These are phyloP conservation scores for Cryptus armator DNA, from an alignment of 2,888 invertebrate species.

Conservation along the genomic window DNA sequence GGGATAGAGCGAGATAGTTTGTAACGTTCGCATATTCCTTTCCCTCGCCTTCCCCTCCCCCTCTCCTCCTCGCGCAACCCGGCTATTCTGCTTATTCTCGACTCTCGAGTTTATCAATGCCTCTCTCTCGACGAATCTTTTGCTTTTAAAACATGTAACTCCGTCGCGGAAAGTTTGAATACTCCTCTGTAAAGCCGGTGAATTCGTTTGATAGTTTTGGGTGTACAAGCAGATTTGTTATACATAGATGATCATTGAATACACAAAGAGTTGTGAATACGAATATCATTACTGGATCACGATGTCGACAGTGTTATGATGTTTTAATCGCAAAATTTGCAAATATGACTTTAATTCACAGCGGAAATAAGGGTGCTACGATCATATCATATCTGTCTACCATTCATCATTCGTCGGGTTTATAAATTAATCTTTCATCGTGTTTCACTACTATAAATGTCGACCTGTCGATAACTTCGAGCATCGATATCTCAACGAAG, in stretches of 20 bases:
- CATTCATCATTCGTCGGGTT: neutral
- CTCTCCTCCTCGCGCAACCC: no score
- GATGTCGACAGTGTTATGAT: no score
- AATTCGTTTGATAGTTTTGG: no score
- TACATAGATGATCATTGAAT: no score
- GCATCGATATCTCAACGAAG: slow-evolving; percentile 6
- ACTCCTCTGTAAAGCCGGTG: neutral
- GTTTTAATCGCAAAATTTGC: no score
- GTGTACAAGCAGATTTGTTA: no score
- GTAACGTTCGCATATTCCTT: slow-evolving; percentile 37
- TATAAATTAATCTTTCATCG: neutral
- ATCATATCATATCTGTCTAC: neutral
- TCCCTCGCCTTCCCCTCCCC: neutral
- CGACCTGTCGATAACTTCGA: slow-evolving; percentile 13
- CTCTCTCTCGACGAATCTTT: neutral
- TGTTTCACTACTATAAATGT: neutral
- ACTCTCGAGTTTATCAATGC: slow-evolving; percentile 29
- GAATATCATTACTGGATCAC: no score
- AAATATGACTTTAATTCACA: no score
- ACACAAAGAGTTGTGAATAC: no score
- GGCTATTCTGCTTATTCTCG: slow-evolving; percentile 24
- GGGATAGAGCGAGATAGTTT: slow-evolving; percentile 28
- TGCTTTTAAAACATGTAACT: neutral
- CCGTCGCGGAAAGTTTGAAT: neutral
- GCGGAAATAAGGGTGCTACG: neutral